phyloP scores from a whole-genome alignment of 2,888 invertebrate species.

The Protodeltote pygarga region DNA sequence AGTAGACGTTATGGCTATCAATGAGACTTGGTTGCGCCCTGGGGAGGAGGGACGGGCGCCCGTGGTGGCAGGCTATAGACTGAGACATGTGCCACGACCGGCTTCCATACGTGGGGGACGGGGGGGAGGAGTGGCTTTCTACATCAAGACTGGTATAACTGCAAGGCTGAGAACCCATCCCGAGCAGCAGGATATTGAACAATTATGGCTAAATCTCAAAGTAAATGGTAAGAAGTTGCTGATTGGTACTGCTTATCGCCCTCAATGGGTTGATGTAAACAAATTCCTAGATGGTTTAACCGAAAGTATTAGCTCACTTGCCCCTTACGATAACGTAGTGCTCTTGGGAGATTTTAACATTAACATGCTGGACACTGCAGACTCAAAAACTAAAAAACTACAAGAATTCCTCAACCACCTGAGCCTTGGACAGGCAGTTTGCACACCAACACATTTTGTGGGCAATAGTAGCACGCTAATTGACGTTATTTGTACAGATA shows the following conservation, averaged over 20 bases:
- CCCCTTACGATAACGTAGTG: background rate
- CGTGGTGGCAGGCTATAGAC: constrained; percentile 39
- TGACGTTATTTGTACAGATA: no score
- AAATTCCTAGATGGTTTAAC: constrained; percentile 18
- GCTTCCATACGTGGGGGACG: constrained; percentile 1
- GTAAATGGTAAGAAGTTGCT: constrained; percentile 6
- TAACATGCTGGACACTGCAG: no score
- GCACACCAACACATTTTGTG: no score
- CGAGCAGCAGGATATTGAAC: constrained; percentile 1
- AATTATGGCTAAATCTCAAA: constrained; percentile 8
- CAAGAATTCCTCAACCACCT: no score
- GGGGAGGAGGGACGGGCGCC: no score
- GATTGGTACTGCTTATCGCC: constrained; percentile 37
- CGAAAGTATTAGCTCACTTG: background rate
- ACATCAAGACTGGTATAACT: background rate
- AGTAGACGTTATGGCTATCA: constrained; percentile 36
- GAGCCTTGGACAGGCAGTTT: no score
- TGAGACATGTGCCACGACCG: constrained; percentile 31
- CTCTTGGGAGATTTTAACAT: no score
- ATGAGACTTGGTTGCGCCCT: no score
- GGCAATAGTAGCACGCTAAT: no score
- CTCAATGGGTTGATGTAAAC: constrained; percentile 24
- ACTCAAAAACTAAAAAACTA: no score
- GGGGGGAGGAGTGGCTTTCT: constrained; percentile 27
- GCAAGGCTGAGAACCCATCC: background rate